phyloP scores from a whole-genome alignment of 2,888 invertebrate genomes.

The Sphaerophoria taeniata region DNA sequence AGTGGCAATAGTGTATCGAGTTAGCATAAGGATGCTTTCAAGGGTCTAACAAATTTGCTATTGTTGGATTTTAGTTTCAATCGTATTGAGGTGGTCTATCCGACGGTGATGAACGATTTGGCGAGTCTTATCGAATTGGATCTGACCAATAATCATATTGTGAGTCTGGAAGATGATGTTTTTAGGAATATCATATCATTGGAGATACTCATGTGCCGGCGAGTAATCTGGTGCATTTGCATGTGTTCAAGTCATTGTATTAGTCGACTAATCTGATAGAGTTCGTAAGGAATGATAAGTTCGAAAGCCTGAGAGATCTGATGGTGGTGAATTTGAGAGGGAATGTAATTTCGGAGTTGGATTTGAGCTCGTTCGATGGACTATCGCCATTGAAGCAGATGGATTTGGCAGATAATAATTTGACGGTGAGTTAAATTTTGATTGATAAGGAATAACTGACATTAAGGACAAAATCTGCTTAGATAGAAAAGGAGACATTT shows the following conservation, averaged over 20 bases:
- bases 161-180: slow-evolving; percentile 88
- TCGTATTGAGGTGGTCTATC: slow-evolving; percentile 89
- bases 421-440: slow-evolving; percentile 84
- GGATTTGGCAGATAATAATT: slow-evolving; percentile 92
- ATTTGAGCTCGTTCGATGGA: slow-evolving; percentile 89
- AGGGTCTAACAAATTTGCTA: slow-evolving; percentile 87
- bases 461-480: too few relatives aligned
- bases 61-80: slow-evolving; percentile 91
- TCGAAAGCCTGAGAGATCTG: slow-evolving; percentile 89
- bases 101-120: slow-evolving; percentile 90
- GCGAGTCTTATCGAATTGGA: slow-evolving; percentile 89
- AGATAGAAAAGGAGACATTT: too few relatives aligned
- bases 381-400: slow-evolving; percentile 88
- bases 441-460: too few relatives aligned
- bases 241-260: slow-evolving; percentile 88
- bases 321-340: slow-evolving; percentile 88
- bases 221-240: slow-evolving; percentile 86
- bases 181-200: too few relatives aligned
- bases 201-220: too few relatives aligned
- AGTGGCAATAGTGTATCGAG: slow-evolving; percentile 89
- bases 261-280: slow-evolving; percentile 91
- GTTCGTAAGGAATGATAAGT: slow-evolving; percentile 88
- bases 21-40: slow-evolving; percentile 90
- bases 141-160: slow-evolving; percentile 90
- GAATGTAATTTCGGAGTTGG: slow-evolving; percentile 90